Conservation (phyloP, 2,797 vertebrate genomes). For the Liparis tanakae region DNA sequence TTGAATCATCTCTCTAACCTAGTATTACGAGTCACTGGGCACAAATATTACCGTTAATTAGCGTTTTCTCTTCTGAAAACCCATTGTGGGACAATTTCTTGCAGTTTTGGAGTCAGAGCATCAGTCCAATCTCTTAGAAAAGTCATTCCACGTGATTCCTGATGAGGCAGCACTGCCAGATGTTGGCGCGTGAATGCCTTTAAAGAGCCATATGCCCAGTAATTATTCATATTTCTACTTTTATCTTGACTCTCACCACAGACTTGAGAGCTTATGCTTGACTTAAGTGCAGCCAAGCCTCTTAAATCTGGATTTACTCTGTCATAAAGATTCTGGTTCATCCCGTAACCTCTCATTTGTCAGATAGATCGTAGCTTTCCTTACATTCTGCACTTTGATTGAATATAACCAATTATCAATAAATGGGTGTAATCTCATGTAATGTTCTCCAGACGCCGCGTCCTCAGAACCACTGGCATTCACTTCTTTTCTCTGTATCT, state of each 20-base stretch:
- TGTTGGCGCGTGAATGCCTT: not conserved
- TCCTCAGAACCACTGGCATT: conserved; percentile 12
- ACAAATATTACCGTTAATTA: too few relatives aligned
- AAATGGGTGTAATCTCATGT: conserved; percentile 5
- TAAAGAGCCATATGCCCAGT: not conserved
- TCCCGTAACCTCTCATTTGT: not conserved
- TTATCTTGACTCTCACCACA: not conserved
- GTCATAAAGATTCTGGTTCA: not conserved
- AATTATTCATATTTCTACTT: not conserved
- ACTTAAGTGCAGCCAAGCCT: not conserved
- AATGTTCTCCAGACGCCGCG: conserved; percentile 42
- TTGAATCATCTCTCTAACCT: too few relatives aligned
- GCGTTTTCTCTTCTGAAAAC: too few relatives aligned
- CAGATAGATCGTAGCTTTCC: not conserved
- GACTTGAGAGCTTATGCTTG: not conserved
- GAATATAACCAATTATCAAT: conserved; percentile 20
- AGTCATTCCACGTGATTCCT: too few relatives aligned
- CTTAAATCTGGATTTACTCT: conserved; percentile 11
- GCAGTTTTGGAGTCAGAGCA: too few relatives aligned
- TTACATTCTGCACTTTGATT: not conserved
- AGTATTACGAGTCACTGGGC: too few relatives aligned
- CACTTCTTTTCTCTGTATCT: not conserved
- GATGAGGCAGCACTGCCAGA: too few relatives aligned
- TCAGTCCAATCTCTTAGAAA: too few relatives aligned
- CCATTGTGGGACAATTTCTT: too few relatives aligned